Percentiles rank a stretch among this genome's conserved stretches.
These are phyloP conservation scores for Podabrus alpinus DNA, from an alignment of 2,888 invertebrate species.

Conservation along the genomic window DNA sequence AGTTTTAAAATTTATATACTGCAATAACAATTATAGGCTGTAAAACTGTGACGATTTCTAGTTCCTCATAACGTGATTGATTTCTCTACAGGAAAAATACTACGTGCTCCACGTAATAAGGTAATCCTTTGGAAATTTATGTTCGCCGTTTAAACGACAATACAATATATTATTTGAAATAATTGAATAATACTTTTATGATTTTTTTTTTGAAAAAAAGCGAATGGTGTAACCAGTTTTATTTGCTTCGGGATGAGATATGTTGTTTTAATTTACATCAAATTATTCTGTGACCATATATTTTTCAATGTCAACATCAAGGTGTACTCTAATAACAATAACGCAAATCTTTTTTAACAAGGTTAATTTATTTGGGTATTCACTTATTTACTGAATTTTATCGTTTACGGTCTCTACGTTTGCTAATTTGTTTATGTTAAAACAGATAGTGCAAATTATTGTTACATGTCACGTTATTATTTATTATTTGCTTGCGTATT, in stretches of 20 bases:
- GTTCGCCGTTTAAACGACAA: neutral
- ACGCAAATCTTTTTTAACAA: slow-evolving; percentile 20
- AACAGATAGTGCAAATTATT: neutral
- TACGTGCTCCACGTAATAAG: neutral
- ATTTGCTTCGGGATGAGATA: slow-evolving; percentile 1
- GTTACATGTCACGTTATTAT: neutral
- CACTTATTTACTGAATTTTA: neutral
- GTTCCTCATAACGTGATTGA: neutral
- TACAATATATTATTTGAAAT: neutral
- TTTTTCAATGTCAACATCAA: slow-evolving; percentile 36
- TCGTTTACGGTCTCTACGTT: neutral
- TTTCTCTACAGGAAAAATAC: neutral
- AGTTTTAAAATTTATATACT: neutral
- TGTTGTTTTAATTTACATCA: slow-evolving; percentile 21
- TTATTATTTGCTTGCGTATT: neutral
- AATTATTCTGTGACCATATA: slow-evolving; percentile 10
- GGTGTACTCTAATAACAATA: slow-evolving; percentile 26
- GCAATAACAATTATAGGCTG: neutral
- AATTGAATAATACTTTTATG: neutral
- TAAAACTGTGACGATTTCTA: neutral
- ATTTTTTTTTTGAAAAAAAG: too few relatives aligned
- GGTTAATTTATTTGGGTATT: slow-evolving; percentile 20
- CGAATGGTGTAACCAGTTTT: neutral
- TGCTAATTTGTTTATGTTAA: neutral
- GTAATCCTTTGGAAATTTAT: neutral